These are phyloP conservation scores for Xenotilapia leptura DNA, from an alignment of 2,113 vertebrate genomes.

Conservation along the genomic window DNA sequence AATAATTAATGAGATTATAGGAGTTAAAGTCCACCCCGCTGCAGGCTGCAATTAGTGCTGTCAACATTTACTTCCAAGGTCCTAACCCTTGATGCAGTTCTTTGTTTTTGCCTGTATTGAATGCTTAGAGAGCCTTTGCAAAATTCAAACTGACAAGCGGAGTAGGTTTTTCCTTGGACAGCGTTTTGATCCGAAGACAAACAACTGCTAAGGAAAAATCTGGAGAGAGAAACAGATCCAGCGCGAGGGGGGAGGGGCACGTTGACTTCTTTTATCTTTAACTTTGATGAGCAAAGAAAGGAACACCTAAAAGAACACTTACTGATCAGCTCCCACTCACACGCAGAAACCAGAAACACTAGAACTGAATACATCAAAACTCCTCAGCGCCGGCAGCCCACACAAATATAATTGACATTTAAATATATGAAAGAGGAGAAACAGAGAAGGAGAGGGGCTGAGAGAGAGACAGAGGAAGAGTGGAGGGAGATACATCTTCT, in stretches of 20 bases:
- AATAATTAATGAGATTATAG: background rate
- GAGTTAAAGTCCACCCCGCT: background rate
- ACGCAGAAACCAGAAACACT: slow-evolving; percentile 20
- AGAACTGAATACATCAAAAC: slow-evolving; percentile 49
- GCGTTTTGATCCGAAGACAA: background rate
- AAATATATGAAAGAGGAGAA: slow-evolving; percentile 50
- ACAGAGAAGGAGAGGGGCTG: slow-evolving; percentile 32
- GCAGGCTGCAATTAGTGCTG: background rate
- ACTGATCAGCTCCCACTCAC: slow-evolving; percentile 47
- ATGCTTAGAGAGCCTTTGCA: background rate
- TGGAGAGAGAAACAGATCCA: background rate
- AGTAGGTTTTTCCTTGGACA: background rate
- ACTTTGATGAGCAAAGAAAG: slow-evolving; percentile 38
- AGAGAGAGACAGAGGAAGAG: background rate
- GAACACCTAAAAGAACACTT: slow-evolving; percentile 37
- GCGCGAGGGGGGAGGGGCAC: background rate
- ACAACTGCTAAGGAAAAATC: background rate
- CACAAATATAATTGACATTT: slow-evolving; percentile 68
- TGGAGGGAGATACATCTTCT: slow-evolving; percentile 34
- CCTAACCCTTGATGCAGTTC: background rate
- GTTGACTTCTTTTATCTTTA: slow-evolving; percentile 30
- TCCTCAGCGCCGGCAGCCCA: slow-evolving; percentile 32
- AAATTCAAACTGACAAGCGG: background rate
- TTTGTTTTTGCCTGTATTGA: background rate
- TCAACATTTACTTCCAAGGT: background rate